Base-by-base conservation (phyloP, 2,113 vertebrate genomes). In the Sinosuthora webbiana region DNA sequence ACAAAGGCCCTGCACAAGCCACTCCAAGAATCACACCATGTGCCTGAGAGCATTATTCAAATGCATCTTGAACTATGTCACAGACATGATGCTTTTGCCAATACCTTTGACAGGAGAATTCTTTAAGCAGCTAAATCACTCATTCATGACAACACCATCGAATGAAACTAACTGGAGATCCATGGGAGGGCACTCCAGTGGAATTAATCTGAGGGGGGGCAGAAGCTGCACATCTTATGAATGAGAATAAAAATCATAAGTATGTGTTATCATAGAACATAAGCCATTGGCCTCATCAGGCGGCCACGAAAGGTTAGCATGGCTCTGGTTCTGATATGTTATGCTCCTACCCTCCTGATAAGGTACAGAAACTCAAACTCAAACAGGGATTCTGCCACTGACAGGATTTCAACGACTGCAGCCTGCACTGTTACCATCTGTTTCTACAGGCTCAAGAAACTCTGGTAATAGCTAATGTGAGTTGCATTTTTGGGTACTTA, bases 371-470 rank as follows among this genome's bases (percentile, higher is more conserved):
- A 77, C 12, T 74, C 1, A 62, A 94, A 77, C 13, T 74, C 1
- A 1, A 55, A 44, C 0, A 0, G 19, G 30, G 23, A 70, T 80
- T 88, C n/a, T 42, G 42, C 16, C 20, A 23, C 2, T 2, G 22
- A 42, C 1, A 9, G 30, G 21, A n/a, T 74, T 83, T 55, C 53
- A 45, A 5, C 47, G 20, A 30, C 31, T 30, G 27, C 35, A 73
- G 65, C 22, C 20, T 11, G 75, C 89, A 60, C 17, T 14, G 14
- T 3, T 31, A 50, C 22, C 47, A 5, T 24, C 41, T 39, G 5
- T 15, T 21, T 44, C 44, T 23, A 31, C 41, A 53, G 59, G 71
- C 59, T 69, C 71, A 19, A 6, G 13, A 47, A 79, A 64, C 70
- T 56, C 75, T 27, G 15, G 49, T n/a, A 76, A 80, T 2, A 62